Base-by-base conservation (phyloP, 2,888 invertebrate genomes). In the Aspidiotus rigidus region DNA sequence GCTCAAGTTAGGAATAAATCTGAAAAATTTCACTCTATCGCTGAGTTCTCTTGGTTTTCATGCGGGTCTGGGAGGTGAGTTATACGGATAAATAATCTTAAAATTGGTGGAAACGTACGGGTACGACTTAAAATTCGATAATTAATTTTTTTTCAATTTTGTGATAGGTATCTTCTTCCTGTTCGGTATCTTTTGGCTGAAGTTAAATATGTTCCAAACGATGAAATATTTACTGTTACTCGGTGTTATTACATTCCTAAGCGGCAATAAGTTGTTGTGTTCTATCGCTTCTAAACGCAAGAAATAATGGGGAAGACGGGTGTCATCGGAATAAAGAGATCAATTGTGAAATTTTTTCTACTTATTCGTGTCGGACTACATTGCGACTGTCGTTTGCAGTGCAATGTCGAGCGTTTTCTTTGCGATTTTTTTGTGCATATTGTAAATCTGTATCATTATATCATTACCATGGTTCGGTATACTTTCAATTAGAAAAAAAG, bases 131-230 rank as follows among this genome's bases (percentile, higher is more conserved):
- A n/a, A n/a, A 1, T 10, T 56, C 13, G 7, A 64, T 64, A 28
- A 69, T 44, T 73, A 71, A 62, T 71, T 28, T 39, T 16, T 55
- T 70, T 17, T 63, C 5, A 39, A 57, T 49, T 39, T 57, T 72
- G 73, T 80, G 79, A 15, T 81, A 89, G 90, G 83, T 41, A 93
- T 96, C 70, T 88, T 98, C 76, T 83, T 82, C 0, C 84, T 99
- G 69, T 98, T 96, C 81, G 87, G 85, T 67, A 79, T 89, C 75
- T 94, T 99, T 81, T 99, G 97, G 96, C 80, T 94, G 74, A 84
- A 88, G 77, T 82, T 98, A 75, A 88, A 93, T 77, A 99, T 99
- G 98, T 99, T 99, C 82, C 86, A 89, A 74, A 96, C 98, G 16
- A 81, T 95, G 75, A 89, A 93, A 74, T 93, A 92, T 81, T 83